These are phyloP conservation scores for Potorous gilbertii DNA, from an alignment of 2,797 vertebrate species.

Conservation along the genomic window DNA sequence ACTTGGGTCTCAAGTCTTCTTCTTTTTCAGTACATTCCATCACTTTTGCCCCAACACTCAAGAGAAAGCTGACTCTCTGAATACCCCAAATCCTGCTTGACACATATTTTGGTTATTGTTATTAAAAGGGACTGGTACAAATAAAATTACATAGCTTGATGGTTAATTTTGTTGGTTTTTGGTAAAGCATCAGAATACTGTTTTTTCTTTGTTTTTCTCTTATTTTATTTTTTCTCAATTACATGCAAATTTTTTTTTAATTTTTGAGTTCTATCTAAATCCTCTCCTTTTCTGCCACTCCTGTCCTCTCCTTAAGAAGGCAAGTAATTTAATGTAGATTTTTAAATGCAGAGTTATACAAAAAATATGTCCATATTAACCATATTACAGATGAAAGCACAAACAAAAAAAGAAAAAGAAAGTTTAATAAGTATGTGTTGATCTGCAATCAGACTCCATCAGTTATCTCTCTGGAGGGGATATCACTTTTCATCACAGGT, in stretches of 20 bases:
- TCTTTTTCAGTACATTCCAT: not conserved
- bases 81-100: not conserved
- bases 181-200: constrained; percentile 69
- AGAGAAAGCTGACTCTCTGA: constrained; percentile 24
- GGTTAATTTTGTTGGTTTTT: constrained; percentile 72
- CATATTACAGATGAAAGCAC: not conserved
- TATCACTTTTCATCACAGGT: not conserved
- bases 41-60: not conserved
- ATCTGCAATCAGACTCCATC: not conserved
- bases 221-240: not conserved
- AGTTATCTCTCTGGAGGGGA: not conserved
- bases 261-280: not conserved
- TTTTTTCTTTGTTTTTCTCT: constrained; percentile 1
- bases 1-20: not conserved
- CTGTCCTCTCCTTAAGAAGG: not conserved
- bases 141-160: constrained; percentile 75
- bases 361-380: not conserved
- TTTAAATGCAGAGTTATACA: not conserved
- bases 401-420: not conserved
- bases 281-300: not conserved
- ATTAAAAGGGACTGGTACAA: constrained; percentile 71
- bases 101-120: constrained; percentile 66
- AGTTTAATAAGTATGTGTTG: not conserved
- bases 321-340: not conserved
- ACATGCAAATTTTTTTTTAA: not conserved